Evolutionary conservation across 2,113 vertebrate genomes (phyloP), one percentile per base, ranked within the genome.

Genomic region (Stegostoma tigrinum): DNA sequence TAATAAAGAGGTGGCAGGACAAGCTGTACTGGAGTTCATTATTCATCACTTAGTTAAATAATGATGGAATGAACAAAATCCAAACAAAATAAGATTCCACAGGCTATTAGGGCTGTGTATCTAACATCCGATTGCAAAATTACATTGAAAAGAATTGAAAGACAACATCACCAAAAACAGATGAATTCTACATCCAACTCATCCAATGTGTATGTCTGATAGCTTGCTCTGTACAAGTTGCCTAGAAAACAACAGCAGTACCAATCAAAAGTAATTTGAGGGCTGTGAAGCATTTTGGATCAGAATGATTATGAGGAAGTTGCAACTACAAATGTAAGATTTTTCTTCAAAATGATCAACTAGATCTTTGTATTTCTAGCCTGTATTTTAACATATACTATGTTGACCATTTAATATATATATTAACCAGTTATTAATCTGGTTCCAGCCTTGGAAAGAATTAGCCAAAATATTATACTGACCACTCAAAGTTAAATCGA

Each of bases 1-100:
- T 97, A 98, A 98, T 98, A 97, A 97, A 97, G 96, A 97, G 95
- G 97, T 97, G 52, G 48, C 97, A 97, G 97, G 97, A 97, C 96
- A 97, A 97, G 96, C 96, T 96, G 97, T 96, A 97, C 96, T 97
- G 97, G 89, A 0, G 55, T 17, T 90, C 12, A 89, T 89, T 89
- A 89, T 30, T 34, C 86, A 89, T 89, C 48, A 52, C 45, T 30
- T 89, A 52, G 45, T 48, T 48, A 61, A 89, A 30, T 24, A 89
- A 89, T 61, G 27, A 55, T 12, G 12, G 55, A 89, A 1, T 61
- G 52, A 61, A 90, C 87, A 34, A 34, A 90, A 52, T 90, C 52
- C 5, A 34, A 83, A 34, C 30, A 17, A 90, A 61, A 55, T 34
- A 0, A 61, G 87, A 14, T 90, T 90, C n/a, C 30, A 83, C 42